Conservation (phyloP, 2,888 invertebrate genomes). For the Yponomeuta evonymella region DNA sequence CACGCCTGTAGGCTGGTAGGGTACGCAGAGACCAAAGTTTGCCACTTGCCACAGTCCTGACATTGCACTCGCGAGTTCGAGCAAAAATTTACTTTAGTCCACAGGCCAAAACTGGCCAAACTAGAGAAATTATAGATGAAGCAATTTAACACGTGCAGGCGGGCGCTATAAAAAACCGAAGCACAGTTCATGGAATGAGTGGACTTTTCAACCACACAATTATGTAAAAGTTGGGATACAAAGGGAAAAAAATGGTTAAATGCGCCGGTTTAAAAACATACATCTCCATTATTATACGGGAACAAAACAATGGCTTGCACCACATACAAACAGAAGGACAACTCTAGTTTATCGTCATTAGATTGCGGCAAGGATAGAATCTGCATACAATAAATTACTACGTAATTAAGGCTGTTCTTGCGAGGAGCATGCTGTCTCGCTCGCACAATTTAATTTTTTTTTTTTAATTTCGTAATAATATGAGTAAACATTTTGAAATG, state of each 20-base stretch:
- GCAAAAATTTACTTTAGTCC: no score
- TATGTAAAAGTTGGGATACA: background rate
- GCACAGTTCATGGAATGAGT: background rate
- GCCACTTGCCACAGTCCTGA: no score
- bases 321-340: background rate
- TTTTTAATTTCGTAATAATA: no score
- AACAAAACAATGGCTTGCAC: background rate
- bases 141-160: background rate
- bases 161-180: background rate
- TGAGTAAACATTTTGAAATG: no score
- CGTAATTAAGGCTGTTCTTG: no score
- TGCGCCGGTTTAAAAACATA: background rate
- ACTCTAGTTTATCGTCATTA: background rate
- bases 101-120: background rate
- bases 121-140: background rate
- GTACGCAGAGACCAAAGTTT: no score
- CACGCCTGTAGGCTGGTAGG: no score
- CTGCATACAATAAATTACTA: no score
- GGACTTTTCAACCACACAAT: background rate
- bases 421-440: no score
- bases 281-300: constrained; percentile 6
- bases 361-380: no score
- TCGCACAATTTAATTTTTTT: no score
- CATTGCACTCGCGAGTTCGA: no score
- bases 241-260: background rate